Evolutionary conservation across 2,888 invertebrate species (phyloP).

Genomic region (Lycia hirtaria): DNA sequence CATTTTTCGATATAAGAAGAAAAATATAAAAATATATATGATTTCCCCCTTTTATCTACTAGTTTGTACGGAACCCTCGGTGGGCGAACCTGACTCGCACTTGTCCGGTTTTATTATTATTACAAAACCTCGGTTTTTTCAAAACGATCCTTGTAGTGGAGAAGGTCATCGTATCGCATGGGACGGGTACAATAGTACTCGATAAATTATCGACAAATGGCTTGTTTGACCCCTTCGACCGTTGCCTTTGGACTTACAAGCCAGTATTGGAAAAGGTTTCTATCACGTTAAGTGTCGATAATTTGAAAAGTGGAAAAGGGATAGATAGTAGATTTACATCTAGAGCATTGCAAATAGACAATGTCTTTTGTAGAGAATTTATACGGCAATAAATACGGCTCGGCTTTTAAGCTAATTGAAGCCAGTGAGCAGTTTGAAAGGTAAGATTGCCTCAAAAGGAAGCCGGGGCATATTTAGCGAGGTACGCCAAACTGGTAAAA

Average conservation of each 20-base stretch:
- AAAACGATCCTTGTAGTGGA: slow-evolving; percentile 35
- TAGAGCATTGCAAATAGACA: slow-evolving; percentile 5
- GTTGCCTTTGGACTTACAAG: slow-evolving; percentile 29
- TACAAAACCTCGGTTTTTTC: slow-evolving; percentile 21
- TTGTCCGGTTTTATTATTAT: too few species aligned
- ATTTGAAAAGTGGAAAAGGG: slow-evolving; percentile 20
- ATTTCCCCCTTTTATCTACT: too few species aligned
- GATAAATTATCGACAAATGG: slow-evolving; percentile 45
- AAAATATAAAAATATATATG: too few species aligned
- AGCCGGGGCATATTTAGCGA: slow-evolving; percentile 31
- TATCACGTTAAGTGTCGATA: slow-evolving; percentile 29
- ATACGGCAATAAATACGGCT: slow-evolving; percentile 1
- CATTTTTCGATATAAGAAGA: too few species aligned
- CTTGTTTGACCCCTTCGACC: slow-evolving; percentile 44
- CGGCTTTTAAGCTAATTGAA: slow-evolving; percentile 16
- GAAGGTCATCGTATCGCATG: slow-evolving; percentile 42
- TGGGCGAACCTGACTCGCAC: too few species aligned
- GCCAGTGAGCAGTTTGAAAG: slow-evolving; percentile 20
- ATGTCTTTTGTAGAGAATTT: not conserved
- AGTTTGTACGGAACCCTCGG: too few species aligned
- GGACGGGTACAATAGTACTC: slow-evolving; percentile 21
- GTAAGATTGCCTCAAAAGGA: slow-evolving; percentile 15
- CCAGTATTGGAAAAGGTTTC: slow-evolving; percentile 28
- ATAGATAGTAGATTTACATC: slow-evolving; percentile 19
- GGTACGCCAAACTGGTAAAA: slow-evolving; percentile 42